A percentile compares a stretch with the other conserved stretches of the same genome.
Evolutionary conservation across 2,888 invertebrate species (phyloP).

Genomic region (Drosophila colorata): DNA sequence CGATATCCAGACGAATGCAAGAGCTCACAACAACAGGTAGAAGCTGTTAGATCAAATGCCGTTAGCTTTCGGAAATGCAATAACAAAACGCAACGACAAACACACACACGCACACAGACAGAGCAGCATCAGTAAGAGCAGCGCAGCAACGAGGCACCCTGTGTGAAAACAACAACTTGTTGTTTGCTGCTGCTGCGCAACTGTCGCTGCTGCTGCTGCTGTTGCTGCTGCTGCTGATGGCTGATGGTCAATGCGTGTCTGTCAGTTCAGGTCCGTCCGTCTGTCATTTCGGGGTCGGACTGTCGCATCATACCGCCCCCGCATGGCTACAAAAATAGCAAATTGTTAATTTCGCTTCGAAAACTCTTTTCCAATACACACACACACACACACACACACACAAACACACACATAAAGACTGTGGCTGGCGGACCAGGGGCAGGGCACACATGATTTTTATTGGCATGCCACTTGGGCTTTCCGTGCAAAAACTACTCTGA

Average conservation of each 20-base stretch:
- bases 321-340: conserved; percentile 71
- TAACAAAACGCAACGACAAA: conserved; percentile 21
- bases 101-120: conserved; percentile 5
- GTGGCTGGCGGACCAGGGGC: conserved; percentile 8
- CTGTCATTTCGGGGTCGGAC: conserved; percentile 55
- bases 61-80: conserved; percentile 61
- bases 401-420: background rate
- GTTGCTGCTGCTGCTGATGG: conserved; percentile 29
- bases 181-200: conserved; percentile 37
- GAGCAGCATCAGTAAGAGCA: conserved; percentile 6
- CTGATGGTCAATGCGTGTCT: conserved; percentile 58
- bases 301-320: conserved; percentile 67
- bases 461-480: conserved; percentile 76
- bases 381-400: conserved; percentile 23
- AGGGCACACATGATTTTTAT: conserved; percentile 71
- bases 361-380: conserved; percentile 77
- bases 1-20: conserved; percentile 56
- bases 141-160: conserved; percentile 24
- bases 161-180: conserved; percentile 55
- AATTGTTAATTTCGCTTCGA: conserved; percentile 78
- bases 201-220: conserved; percentile 7
- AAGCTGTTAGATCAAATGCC: conserved; percentile 58
- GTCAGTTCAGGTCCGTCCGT: conserved; percentile 37
- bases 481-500: conserved; percentile 68
- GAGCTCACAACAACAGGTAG: conserved; percentile 51